Base-by-base conservation (phyloP, 2,888 invertebrate species). In the Adineta ricciae region DNA sequence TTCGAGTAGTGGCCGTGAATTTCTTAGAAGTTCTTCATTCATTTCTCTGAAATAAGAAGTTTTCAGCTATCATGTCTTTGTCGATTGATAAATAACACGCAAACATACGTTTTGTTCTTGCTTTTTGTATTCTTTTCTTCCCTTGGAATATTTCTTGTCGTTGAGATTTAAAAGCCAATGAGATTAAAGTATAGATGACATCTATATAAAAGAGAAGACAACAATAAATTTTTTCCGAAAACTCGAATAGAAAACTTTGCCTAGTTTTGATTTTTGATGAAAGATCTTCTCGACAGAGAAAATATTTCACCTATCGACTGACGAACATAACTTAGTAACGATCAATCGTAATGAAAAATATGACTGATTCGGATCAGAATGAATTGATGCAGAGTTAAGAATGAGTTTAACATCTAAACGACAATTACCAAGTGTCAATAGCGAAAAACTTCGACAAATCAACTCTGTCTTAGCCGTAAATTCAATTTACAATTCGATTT, bases 391-490 rank as follows among this genome's bases (percentile, higher is more conserved):
- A 52, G 2, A 52, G 16, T 32, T 64, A 64, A 64, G n/a, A 32
- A 64, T 64, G 64, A 64, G 32, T 64, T 64, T 64, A 64, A 36
- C 78, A n/a, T 21, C 78, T 24, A 78, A 78, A 78, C 78, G 78
- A 41, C 78, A 78, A 78, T 78, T 78, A 78, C 78, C 78, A 38
- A 78, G 41, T 78, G 1, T 78, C 1, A 41, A 41, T 41, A n/a
- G 41, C n/a, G 78, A 78, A 78, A 78, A 78, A 78, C 38, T 78
- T 78, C 78, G 78, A 78, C 78, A 78, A n/a, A 2, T 78, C 8
- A 78, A 78, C 41, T 24, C 73, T 8, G 41, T 21, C 21, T 41
- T 78, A 36, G 24, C 16, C 41, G 73, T 78, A 78, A 78, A 41
- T 24, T 24, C 11, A 7, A 78, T 38, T 32, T 21, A 7, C 21